A percentile compares a stretch with the other conserved stretches of the same genome.
Evolutionary conservation across 1,140 invertebrate genomes (phyloP).

Genomic region (Probaryconus sp.): DNA sequence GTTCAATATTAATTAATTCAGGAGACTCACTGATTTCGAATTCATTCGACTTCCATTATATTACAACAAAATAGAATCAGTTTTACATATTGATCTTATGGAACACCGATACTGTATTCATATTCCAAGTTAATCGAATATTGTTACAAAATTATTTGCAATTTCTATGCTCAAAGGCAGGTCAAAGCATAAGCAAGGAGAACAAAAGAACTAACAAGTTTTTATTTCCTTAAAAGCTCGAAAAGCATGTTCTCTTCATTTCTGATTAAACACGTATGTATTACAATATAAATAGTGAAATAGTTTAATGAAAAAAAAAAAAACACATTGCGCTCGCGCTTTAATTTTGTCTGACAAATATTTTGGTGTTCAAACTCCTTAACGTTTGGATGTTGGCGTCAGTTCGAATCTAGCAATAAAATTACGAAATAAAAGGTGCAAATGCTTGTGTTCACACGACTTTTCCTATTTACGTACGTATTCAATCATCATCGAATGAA

Average conservation of each 20-base stretch:
- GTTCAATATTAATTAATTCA: slow-evolving; percentile 35
- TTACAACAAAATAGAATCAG: not conserved
- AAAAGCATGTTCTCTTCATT: too few relatives aligned
- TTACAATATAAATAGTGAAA: slow-evolving; percentile 24
- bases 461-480: slow-evolving; percentile 32
- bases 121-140: too few relatives aligned
- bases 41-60: slow-evolving; percentile 31
- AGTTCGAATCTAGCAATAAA: slow-evolving; percentile 16
- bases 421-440: slow-evolving; percentile 26
- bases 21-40: slow-evolving; percentile 13
- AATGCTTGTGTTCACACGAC: slow-evolving; percentile 10
- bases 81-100: too few relatives aligned
- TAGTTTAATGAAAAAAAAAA: too few relatives aligned
- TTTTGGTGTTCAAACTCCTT: slow-evolving; percentile 24
- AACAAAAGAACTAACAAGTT: too few relatives aligned
- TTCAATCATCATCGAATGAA: slow-evolving; percentile 43
- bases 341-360: not conserved
- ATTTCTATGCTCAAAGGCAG: too few relatives aligned
- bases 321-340: not conserved
- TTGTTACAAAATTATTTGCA: too few relatives aligned
- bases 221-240: too few relatives aligned
- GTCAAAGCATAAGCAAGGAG: too few relatives aligned
- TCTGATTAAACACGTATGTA: too few relatives aligned
- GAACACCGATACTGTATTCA: too few relatives aligned
- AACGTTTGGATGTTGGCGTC: slow-evolving; percentile 29